Evolutionary conservation across 2,113 vertebrate species (phyloP), one percentile per base, ranked within the genome.

Genomic region (Charadrius vociferus): DNA sequence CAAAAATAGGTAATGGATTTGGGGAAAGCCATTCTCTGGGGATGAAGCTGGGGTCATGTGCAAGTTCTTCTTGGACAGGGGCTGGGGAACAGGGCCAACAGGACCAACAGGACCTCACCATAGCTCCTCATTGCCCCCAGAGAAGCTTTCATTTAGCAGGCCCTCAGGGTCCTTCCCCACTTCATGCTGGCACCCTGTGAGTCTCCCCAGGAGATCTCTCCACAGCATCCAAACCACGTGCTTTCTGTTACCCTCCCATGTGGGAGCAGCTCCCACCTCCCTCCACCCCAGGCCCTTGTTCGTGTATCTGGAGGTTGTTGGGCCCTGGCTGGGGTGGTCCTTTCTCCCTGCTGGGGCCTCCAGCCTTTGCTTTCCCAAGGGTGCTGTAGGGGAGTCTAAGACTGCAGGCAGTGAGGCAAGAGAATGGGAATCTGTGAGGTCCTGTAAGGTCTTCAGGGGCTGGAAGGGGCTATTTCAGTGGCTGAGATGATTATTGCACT

Each of bases 21-120:
- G 55, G 50, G 39, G 74, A 88, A 55, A 55, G 21, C 18, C 0
- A 0, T n/a, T 62, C 52, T 61, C 27, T n/a, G 30, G 32, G 56
- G 21, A 61, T 52, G 47, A 63, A 61, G 78, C 1, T 59, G 43
- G 20, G 41, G 7, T 61, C 39, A 72, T 12, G 6, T 14, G 12
- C 18, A 80, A 65, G 19, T 61, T 83, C 21, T 75, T 55, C 47
- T 49, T 17, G 16, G 52, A 66, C 7, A 68, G 30, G 11, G 23
- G 8, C 21, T 92, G 47, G 15, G 29, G 39, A 89, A 21, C 2
- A 50, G 47, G 41, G 61, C 41, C 59, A 52, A 20, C 14, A 67
- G 79, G 36, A 68, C 27, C 21, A 30, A 20, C 14, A 67, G 79
- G 36, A 68, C 27, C 21, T 27, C 0, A 0, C 10, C 15, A 15